Base-by-base conservation (phyloP, 2,113 vertebrate species). In the Monopterus albus region DNA sequence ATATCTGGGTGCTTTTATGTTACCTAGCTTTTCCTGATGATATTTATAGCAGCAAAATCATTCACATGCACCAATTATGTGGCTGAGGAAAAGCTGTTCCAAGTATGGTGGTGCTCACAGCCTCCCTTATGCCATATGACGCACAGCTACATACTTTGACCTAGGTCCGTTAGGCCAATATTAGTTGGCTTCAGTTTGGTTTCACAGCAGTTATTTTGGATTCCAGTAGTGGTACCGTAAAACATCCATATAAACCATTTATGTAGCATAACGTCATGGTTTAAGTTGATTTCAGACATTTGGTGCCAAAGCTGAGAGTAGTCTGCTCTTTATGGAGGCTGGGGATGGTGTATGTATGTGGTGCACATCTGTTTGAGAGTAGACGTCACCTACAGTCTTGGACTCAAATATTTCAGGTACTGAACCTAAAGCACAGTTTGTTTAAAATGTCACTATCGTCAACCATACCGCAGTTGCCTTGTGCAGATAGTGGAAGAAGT, bases 1-100 rank as follows among this genome's bases (percentile, higher is more conserved):
- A 83, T 49, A 43, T 74, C 61, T 65, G 21, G 31, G 46, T 57
- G 81, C 85, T 85, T 82, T 85, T 72, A 73, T 86, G 81, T 85
- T 86, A 86, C 81, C 73, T 72, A 21, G 70, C 62, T 53, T 78
- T 82, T 74, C 65, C 78, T 67, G 67, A 20, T 56, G 64, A 15
- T 88, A 84, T 88, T 87, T 84, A 75, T 87, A 84, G 77, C 21
- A 64, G 38, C 72, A 50, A 51, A 65, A 83, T 72, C 28, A 53
- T 69, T 70, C 31, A 0, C 18, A 35, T 62, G 20, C 63, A 45
- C 39, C 55, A 29, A 28, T 77, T 63, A 52, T 49, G n/a, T 69
- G 53, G 26, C 58, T 25, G 4, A 43, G 36, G 46, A 63, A 31
- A 31, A 47, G 6, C 9, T 20, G 2, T 43, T 23, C 28, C 13